phyloP scores from a whole-genome alignment of 2,113 vertebrate species.

The Hemiscyllium ocellatum region DNA sequence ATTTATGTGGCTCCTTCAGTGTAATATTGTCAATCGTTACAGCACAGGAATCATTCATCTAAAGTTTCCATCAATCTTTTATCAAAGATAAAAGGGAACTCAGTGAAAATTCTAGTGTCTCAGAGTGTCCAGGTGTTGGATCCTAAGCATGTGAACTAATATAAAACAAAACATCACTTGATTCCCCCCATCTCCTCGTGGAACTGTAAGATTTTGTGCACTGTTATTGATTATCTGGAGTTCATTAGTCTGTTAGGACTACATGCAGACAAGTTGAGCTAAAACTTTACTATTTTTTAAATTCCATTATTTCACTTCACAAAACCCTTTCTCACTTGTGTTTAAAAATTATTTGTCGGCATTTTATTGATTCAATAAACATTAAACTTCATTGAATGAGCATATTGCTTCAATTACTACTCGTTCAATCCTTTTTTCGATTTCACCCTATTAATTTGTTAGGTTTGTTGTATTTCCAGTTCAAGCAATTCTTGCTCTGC shows the following conservation, averaged over 20 bases:
- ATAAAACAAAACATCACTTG: no score
- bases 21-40: background rate
- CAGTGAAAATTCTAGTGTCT: background rate
- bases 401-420: background rate
- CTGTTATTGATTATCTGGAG: background rate
- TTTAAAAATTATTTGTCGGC: background rate
- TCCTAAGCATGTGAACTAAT: background rate
- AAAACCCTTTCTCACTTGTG: background rate
- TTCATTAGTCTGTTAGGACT: background rate
- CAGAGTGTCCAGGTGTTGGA: background rate
- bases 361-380: background rate
- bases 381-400: background rate
- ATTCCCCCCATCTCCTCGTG: background rate
- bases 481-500: background rate
- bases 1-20: background rate
- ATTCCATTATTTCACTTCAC: background rate
- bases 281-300: background rate
- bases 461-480: background rate
- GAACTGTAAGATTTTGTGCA: background rate
- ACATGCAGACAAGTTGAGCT: background rate
- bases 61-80: background rate
- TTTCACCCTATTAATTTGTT: background rate
- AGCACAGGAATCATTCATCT: background rate
- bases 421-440: background rate
- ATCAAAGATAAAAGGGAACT: background rate